These are phyloP conservation scores for Nemapogon koenigi DNA, from an alignment of 2,888 invertebrate genomes.

Conservation along the genomic window DNA sequence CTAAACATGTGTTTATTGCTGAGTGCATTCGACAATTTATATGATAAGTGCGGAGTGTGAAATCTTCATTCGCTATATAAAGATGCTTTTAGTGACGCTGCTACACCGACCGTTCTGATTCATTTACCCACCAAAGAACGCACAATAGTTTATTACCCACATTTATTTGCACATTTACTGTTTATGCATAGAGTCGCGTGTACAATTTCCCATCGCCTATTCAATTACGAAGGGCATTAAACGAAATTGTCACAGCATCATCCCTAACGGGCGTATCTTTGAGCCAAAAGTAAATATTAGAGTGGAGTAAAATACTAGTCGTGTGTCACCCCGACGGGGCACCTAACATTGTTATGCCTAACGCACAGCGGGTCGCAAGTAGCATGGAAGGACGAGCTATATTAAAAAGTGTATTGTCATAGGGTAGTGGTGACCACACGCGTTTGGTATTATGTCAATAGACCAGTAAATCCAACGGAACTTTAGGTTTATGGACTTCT, in stretches of 20 bases:
- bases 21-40: constrained; percentile 53
- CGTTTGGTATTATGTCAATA: no score
- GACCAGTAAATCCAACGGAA: no score
- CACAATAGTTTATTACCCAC: constrained; percentile 43
- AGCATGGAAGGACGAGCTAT: neutral
- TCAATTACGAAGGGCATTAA: constrained; percentile 48
- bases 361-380: constrained; percentile 28
- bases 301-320: constrained; percentile 43
- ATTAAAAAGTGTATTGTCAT: constrained; percentile 1
- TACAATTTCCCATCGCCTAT: constrained; percentile 49
- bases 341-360: constrained; percentile 39
- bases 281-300: constrained; percentile 46
- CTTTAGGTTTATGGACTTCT: no score
- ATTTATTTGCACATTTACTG: constrained; percentile 45
- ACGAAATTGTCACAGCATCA: constrained; percentile 49
- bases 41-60: constrained; percentile 38
- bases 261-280: constrained; percentile 53
- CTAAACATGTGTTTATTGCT: no score
- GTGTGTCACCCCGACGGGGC: constrained; percentile 55
- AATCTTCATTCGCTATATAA: constrained; percentile 31
- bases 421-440: no score
- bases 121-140: constrained; percentile 33
- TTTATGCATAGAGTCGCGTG: constrained; percentile 41
- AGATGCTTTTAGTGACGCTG: constrained; percentile 31
- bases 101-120: constrained; percentile 31